Evolutionary conservation across 2,797 vertebrate species (phyloP), one percentile per base, ranked within the genome.

Genomic region (Channa striata): DNA sequence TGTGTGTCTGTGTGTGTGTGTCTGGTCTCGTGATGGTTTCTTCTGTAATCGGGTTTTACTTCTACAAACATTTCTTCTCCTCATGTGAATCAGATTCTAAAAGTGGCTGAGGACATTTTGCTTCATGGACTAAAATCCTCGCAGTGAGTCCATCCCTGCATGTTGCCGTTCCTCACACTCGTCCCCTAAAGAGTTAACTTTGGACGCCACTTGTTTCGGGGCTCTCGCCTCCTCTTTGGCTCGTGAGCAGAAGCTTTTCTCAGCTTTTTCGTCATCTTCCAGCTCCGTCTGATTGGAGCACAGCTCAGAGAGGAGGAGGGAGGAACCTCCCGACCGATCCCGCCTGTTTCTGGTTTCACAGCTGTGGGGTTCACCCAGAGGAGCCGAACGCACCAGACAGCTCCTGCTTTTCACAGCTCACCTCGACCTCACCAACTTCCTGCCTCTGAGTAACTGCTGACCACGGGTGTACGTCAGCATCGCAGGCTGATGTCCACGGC

Each of bases 371-470:
- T 46, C 42, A 42, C 5, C 25, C 39, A 30, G 8, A 39, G 56
- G 56, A 2, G n/a, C 34, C 14, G 12, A 57, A 14, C 11, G 37
- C 4, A 44, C 58, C 59, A 64, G 13, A 72, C 57, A 68, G 34
- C 4, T 72, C 52, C 0, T n/a, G 42, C 19, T 14, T 54, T 39
- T 66, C 17, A 25, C 54, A n/a, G 39, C 34, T 50, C 12, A 21
- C 8, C 16, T 10, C 1, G 17, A 59, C 23, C 50, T 47, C 64
- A 0, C 12, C 21, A 37, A 68, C 47, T 63, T 50, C 21, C 52
- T 14, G 40, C 3, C 30, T 69, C 39, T 84, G 78, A 80, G 67
- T 77, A 68, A 86, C 21, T 11, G 7, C 17, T 51, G 59, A 34
- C 52, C 6, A 19, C 25, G 1, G 16, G 8, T 2, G 4, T 0